phyloP scores from a whole-genome alignment of 2,113 vertebrate species.

The Chaenogobius annularis region DNA sequence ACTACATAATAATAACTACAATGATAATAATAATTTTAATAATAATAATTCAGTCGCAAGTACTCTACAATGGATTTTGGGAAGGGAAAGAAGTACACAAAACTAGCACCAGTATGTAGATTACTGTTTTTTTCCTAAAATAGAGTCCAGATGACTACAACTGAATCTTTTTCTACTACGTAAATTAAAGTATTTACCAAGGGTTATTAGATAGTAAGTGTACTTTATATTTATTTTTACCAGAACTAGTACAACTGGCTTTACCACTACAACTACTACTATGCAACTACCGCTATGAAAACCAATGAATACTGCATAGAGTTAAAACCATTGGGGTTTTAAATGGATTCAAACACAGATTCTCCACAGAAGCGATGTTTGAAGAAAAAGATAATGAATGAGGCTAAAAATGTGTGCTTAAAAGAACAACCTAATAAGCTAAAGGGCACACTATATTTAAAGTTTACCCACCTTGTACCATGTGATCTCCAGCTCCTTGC shows the following conservation, averaged over 20 bases:
- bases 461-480: conserved; percentile 92
- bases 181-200: neutral
- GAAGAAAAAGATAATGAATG: neutral
- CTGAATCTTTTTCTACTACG: too few species aligned
- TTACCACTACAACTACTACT: too few species aligned
- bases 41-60: too few species aligned
- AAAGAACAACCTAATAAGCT: neutral
- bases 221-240: neutral
- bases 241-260: neutral
- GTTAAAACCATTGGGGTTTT: neutral
- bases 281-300: too few species aligned
- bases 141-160: too few species aligned
- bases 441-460: neutral
- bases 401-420: neutral
- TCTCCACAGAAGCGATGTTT: neutral
- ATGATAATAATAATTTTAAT: too few species aligned
- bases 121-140: too few species aligned
- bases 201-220: neutral
- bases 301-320: too few species aligned
- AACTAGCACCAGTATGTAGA: neutral
- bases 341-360: neutral
- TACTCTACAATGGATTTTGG: neutral
- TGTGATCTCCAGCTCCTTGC: conserved; percentile 88
- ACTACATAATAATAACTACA: too few species aligned
- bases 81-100: neutral